A percentile compares a stretch with the other conserved stretches of the same genome.
Conservation (phyloP, 1,140 invertebrate species). For the Anthonomus grandis region DNA sequence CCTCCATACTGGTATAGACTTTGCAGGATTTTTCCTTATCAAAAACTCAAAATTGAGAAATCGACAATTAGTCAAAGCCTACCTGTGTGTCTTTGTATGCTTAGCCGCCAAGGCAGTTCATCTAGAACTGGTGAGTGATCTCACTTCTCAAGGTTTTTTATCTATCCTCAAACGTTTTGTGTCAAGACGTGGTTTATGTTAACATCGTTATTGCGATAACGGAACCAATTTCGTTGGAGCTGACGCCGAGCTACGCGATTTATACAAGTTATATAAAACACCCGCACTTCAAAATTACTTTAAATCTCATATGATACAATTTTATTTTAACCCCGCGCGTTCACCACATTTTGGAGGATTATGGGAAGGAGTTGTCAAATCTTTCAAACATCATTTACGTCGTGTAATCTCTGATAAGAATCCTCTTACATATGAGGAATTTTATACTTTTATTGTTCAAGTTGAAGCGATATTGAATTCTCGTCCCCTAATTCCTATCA, state of each 20-base stretch:
- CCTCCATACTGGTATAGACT: slow-evolving; percentile 9
- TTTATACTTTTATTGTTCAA: slow-evolving; percentile 33
- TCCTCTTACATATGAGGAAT: slow-evolving; percentile 30
- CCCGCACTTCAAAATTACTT: not conserved
- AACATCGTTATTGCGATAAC: slow-evolving; percentile 33
- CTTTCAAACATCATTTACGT: slow-evolving; percentile 43
- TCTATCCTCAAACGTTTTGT: slow-evolving; percentile 45
- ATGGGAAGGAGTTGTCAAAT: slow-evolving; percentile 48
- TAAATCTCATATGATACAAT: slow-evolving; percentile 3
- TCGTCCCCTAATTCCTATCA: slow-evolving; percentile 18
- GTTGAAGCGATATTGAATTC: slow-evolving; percentile 31
- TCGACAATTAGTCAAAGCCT: slow-evolving; percentile 31
- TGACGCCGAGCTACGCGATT: slow-evolving; percentile 4
- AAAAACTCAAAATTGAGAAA: slow-evolving; percentile 25
- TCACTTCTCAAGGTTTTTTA: slow-evolving; percentile 42
- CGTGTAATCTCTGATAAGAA: slow-evolving; percentile 27
- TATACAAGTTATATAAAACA: slow-evolving; percentile 1
- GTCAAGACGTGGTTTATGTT: slow-evolving; percentile 35
- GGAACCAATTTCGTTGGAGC: slow-evolving; percentile 25
- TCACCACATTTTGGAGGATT: slow-evolving; percentile 49
- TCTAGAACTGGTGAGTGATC: slow-evolving; percentile 40
- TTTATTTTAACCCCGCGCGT: slow-evolving; percentile 37
- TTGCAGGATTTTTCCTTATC: slow-evolving; percentile 18
- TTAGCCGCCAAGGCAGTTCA: slow-evolving; percentile 40
- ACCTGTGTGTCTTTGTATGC: slow-evolving; percentile 40